These are phyloP conservation scores for Clistopyga incitator DNA, from an alignment of 2,888 invertebrate genomes.

Conservation along the genomic window DNA sequence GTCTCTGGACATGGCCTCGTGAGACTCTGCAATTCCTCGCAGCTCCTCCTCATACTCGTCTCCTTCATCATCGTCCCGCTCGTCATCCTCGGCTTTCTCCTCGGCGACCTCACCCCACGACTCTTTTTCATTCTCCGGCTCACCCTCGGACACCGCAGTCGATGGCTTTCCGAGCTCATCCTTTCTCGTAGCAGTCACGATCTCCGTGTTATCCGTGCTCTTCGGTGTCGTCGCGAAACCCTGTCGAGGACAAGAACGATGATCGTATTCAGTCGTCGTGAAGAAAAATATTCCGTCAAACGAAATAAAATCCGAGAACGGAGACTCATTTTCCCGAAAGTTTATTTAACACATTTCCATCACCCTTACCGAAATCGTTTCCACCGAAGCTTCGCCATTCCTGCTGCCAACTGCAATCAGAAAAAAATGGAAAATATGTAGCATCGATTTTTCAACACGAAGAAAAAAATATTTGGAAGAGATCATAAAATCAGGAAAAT, in stretches of 20 bases:
- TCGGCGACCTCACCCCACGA: constrained; percentile 55
- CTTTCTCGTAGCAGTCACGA: constrained; percentile 37
- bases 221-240: constrained; percentile 51
- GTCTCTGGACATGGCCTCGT: constrained; percentile 78
- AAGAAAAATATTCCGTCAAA: not conserved
- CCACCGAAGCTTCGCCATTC: constrained; percentile 54
- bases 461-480: too few relatives aligned
- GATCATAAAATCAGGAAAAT: too few relatives aligned
- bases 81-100: constrained; percentile 65
- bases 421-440: constrained; percentile 35
- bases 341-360: not conserved
- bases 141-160: not conserved
- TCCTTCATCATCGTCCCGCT: constrained; percentile 67
- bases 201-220: constrained; percentile 38
- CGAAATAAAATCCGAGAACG: not conserved
- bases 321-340: not conserved
- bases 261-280: constrained; percentile 22
- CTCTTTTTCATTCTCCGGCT: constrained; percentile 41
- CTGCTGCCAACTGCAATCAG: constrained; percentile 70
- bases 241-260: constrained; percentile 40
- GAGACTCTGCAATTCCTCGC: constrained; percentile 76
- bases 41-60: constrained; percentile 77
- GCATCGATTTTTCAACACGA: not conserved
- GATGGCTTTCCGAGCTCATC: constrained; percentile 42
- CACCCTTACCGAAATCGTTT: constrained; percentile 62